A percentile compares a stretch with the other conserved stretches of the same genome.
Evolutionary conservation across 2,888 invertebrate genomes (phyloP).

Genomic region (Morpho achilles): DNA sequence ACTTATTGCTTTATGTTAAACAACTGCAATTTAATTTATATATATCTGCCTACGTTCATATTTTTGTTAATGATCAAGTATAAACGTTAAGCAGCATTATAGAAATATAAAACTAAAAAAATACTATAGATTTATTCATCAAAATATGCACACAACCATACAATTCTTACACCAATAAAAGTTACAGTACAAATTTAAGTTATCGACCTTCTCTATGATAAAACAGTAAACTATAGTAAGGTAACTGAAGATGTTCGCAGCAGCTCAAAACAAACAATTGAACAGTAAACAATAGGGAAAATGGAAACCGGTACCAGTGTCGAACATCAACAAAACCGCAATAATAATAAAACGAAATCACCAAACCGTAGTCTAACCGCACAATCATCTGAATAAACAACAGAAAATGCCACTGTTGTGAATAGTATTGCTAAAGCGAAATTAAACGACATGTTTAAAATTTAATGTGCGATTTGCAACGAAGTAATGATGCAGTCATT

Average conservation of each 20-base stretch:
- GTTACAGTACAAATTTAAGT: no score
- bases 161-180: no score
- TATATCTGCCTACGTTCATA: no score
- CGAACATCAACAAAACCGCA: slow-evolving; percentile 15
- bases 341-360: slow-evolving; percentile 18
- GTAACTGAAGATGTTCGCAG: background rate
- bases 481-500: slow-evolving; percentile 8
- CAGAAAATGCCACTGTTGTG: slow-evolving; percentile 14
- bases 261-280: slow-evolving; percentile 6
- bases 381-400: slow-evolving; percentile 17
- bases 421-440: slow-evolving; percentile 3
- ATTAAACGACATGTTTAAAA: slow-evolving; percentile 2
- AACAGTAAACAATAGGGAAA: slow-evolving; percentile 5
- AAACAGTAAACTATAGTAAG: background rate
- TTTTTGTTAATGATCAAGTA: no score
- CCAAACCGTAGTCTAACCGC: slow-evolving; percentile 15
- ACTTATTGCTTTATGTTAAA: no score
- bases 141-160: no score
- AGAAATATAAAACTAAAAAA: no score
- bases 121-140: no score
- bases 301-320: slow-evolving; percentile 1
- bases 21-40: no score
- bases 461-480: slow-evolving; percentile 4
- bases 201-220: no score
- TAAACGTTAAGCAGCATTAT: no score